A percentile compares a stretch with the other conserved stretches of the same genome.
Conservation (phyloP, 2,888 invertebrate genomes). For the Acrobasis consociella region DNA sequence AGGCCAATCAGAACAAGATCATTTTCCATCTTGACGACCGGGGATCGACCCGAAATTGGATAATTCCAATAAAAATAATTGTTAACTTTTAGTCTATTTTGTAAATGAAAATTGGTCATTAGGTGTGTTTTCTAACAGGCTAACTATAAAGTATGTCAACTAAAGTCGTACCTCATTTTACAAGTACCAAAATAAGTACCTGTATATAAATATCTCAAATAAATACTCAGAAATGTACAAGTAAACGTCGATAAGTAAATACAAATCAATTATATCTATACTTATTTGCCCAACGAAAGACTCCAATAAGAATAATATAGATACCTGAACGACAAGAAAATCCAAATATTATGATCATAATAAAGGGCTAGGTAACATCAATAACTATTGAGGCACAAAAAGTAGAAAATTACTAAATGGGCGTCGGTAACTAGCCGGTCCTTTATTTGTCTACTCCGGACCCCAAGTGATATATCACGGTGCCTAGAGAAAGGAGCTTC, state of each 20-base stretch:
- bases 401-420: conserved; percentile 47
- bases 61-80: not conserved
- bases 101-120: too few species aligned
- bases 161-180: too few species aligned
- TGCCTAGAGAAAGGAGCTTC: conserved; percentile 34
- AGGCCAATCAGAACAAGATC: too few species aligned
- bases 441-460: conserved; percentile 56
- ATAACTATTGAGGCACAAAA: conserved; percentile 33
- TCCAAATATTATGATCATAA: conserved; percentile 28
- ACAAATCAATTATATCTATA: too few species aligned
- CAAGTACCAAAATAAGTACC: too few species aligned
- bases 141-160: too few species aligned
- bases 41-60: too few species aligned
- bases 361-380: conserved; percentile 26
- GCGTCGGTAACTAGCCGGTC: conserved; percentile 48
- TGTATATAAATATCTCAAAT: too few species aligned
- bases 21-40: too few species aligned
- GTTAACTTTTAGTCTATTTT: too few species aligned
- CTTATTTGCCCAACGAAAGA: not conserved
- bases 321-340: conserved; percentile 18
- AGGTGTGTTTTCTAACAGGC: not conserved
- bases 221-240: not conserved
- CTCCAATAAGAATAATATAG: not conserved
- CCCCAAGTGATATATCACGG: conserved; percentile 51
- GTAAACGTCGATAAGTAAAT: not conserved